phyloP scores from a whole-genome alignment of 2,888 invertebrate species.

The Hartigia nigra region DNA sequence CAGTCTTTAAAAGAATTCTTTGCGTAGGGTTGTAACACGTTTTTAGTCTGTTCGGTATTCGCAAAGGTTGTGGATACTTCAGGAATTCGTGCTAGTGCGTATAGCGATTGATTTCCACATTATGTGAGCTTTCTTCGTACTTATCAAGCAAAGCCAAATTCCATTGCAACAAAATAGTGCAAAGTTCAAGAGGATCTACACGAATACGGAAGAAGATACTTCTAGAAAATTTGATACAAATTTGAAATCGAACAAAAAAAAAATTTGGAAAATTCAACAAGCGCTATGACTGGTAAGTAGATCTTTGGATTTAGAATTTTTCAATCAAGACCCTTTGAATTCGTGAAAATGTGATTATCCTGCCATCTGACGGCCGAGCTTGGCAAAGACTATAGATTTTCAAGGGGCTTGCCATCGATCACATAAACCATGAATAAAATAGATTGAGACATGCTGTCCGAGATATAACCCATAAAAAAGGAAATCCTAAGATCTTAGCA shows the following conservation, averaged over 20 bases:
- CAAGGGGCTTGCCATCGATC: neutral
- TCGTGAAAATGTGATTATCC: neutral
- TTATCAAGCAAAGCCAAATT: neutral
- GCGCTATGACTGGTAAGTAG: neutral
- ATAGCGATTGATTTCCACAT: neutral
- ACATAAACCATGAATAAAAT: neutral
- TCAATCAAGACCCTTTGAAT: neutral
- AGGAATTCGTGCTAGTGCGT: neutral
- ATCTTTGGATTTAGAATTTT: neutral
- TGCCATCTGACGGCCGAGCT: neutral
- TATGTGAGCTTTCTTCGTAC: neutral
- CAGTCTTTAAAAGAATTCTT: conserved; percentile 33
- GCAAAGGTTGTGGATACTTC: neutral
- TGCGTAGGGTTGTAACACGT: neutral
- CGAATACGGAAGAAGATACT: too few relatives aligned
- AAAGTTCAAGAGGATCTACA: neutral
- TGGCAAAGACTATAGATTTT: neutral
- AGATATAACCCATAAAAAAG: neutral
- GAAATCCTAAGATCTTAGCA: neutral
- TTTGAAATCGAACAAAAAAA: neutral
- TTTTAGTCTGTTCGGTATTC: too few relatives aligned
- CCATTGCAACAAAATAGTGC: neutral
- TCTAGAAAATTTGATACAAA: too few relatives aligned
- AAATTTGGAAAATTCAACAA: neutral
- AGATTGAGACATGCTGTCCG: neutral